Evolutionary conservation across 2,888 invertebrate genomes (phyloP), one percentile per base, ranked within the genome.

Genomic region (Tillus elongatus): DNA sequence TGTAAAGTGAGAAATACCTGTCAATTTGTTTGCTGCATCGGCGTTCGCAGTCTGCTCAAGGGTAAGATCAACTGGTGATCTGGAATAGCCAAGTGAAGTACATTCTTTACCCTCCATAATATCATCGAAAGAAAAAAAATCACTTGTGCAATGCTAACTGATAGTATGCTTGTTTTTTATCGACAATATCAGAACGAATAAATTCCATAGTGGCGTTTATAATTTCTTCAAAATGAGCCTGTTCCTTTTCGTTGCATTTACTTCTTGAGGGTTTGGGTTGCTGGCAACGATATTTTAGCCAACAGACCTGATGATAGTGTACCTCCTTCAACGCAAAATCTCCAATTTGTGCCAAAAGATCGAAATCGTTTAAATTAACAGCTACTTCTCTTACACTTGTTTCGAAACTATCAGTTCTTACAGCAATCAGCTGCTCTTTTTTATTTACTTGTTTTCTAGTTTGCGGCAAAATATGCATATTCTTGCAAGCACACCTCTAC

Each of bases 121-220:
- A n/a, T n/a, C n/a, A n/a, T n/a, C n/a, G n/a, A n/a, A n/a, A n/a
- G n/a, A 24, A 24, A 24, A 24, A 24, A n/a, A 24, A 24, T 24
- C n/a, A n/a, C 24, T 24, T 24, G 24, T 24, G n/a, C 24, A 24
- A 24, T 24, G 24, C n/a, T 24, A n/a, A 24, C 24, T 8, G 24
- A n/a, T 24, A 24, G 24, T 24, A 24, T n/a, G 24, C 24, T 24
- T 24, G 24, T 24, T 24, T 24, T 24, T 24, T 24, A 24, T 24
- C 24, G 24, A 24, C 8, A 24, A 24, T 24, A 24, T n/a, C n/a
- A n/a, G n/a, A n/a, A n/a, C n/a, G n/a, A n/a, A n/a, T n/a, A n/a
- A n/a, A n/a, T n/a, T n/a, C n/a, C n/a, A n/a, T n/a, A n/a, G n/a
- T n/a, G n/a, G n/a, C n/a, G n/a, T n/a, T n/a, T n/a, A n/a, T n/a